These are phyloP conservation scores for Eilema caniola DNA, from an alignment of 2,888 invertebrate species.

Conservation along the genomic window DNA sequence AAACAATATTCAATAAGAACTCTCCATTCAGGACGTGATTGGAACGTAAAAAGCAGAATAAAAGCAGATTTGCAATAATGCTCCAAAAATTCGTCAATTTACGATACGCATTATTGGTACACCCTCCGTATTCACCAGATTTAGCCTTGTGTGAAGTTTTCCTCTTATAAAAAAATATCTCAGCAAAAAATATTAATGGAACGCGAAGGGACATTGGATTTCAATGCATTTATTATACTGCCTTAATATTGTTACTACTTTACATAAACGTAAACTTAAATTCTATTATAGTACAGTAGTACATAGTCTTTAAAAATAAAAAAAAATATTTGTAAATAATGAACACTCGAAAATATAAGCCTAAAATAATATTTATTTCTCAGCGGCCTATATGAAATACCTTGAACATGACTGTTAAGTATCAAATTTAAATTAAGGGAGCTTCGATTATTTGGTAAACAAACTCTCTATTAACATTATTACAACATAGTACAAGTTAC, in stretches of 20 bases:
- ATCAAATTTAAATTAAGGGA: constrained; percentile 32
- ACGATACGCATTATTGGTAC: neutral
- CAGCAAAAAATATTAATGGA: neutral
- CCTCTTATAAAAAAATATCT: neutral
- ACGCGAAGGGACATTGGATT: neutral
- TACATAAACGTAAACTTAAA: no score
- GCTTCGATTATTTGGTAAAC: constrained; percentile 19
- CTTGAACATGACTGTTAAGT: constrained; percentile 5
- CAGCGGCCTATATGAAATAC: neutral
- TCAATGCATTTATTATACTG: neutral
- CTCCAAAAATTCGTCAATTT: neutral
- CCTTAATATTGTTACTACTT: no score
- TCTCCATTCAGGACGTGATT: neutral
- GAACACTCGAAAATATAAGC: neutral
- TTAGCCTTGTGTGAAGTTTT: neutral
- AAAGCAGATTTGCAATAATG: neutral
- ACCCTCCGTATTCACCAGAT: neutral
- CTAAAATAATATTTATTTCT: neutral
- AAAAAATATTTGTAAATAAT: no score
- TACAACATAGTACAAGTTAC: constrained; percentile 19
- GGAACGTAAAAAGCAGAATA: neutral
- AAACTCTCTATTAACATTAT: constrained; percentile 27
- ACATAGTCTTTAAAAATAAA: no score
- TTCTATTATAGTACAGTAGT: no score
- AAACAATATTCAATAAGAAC: neutral